Evolutionary conservation across 2,113 vertebrate species (phyloP).

Genomic region (Stomatorhinus ivindoensis): DNA sequence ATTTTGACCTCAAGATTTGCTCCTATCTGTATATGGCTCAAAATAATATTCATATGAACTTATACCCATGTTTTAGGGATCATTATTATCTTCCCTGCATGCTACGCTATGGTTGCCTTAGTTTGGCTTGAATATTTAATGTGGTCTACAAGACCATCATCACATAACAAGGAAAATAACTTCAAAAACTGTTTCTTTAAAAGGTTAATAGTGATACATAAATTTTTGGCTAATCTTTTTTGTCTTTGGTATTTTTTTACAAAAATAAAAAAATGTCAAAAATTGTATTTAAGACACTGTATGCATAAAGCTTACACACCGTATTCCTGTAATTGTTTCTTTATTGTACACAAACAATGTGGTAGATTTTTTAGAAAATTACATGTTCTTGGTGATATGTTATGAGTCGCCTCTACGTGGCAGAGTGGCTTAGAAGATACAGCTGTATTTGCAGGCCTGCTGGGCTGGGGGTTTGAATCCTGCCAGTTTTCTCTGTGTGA

Average conservation of each 20-base stretch:
- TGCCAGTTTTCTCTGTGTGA: background rate
- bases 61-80: background rate
- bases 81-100: background rate
- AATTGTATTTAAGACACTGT: background rate
- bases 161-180: background rate
- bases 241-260: background rate
- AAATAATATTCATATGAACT: background rate
- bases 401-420: background rate
- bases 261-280: background rate
- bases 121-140: background rate
- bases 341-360: background rate
- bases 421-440: background rate
- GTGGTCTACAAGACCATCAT: background rate
- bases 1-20: background rate
- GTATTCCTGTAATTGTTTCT: background rate
- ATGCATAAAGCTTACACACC: background rate
- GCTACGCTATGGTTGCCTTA: background rate
- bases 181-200: background rate
- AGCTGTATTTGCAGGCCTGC: background rate
- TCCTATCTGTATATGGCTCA: no score
- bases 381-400: background rate
- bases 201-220: background rate
- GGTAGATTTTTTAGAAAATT: background rate
- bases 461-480: background rate
- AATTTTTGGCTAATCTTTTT: background rate